A percentile compares a stretch with the other conserved stretches of the same genome.
These are phyloP conservation scores for Lomographa bimaculata DNA, from an alignment of 2,888 invertebrate genomes.

Conservation along the genomic window DNA sequence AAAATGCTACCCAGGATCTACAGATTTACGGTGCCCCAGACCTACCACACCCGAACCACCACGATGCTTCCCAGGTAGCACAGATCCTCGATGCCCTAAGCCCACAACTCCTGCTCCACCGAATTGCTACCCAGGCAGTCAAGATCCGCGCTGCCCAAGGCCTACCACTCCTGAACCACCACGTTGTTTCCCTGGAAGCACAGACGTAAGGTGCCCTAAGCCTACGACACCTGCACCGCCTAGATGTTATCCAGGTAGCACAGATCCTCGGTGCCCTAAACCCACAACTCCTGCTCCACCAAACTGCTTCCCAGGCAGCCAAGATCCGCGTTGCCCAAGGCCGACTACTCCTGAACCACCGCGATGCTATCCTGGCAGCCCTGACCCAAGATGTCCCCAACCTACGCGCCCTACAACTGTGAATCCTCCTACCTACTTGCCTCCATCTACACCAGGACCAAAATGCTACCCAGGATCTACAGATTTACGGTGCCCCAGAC, in stretches of 20 bases:
- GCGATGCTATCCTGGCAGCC: constrained; percentile 49
- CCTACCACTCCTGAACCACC: constrained; percentile 32
- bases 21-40: constrained; percentile 44
- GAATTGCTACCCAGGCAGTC: constrained; percentile 45
- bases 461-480: constrained; percentile 40
- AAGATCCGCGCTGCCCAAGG: constrained; percentile 48
- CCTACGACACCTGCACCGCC: constrained; percentile 38
- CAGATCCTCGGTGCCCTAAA: constrained; percentile 43
- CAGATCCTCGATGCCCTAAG: constrained; percentile 41
- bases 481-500: constrained; percentile 53
- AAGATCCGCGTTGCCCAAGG: constrained; percentile 55
- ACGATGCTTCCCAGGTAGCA: constrained; percentile 40
- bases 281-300: constrained; percentile 43
- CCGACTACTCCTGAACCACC: constrained; percentile 41
- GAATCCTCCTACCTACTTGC: constrained; percentile 13
- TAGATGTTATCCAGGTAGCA: constrained; percentile 48
- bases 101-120: constrained; percentile 32
- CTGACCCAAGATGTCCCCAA: constrained; percentile 58
- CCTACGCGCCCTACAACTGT: constrained; percentile 41
- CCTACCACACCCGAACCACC: constrained; percentile 38
- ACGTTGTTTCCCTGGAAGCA: constrained; percentile 44
- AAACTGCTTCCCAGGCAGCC: constrained; percentile 46
- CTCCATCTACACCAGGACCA: constrained; percentile 14
- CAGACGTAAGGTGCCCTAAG: constrained; percentile 40
- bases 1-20: constrained; percentile 57